A percentile compares a stretch with the other conserved stretches of the same genome.
Conservation (phyloP, 2,797 vertebrate species). For the Melanogrammus aeglefinus region DNA sequence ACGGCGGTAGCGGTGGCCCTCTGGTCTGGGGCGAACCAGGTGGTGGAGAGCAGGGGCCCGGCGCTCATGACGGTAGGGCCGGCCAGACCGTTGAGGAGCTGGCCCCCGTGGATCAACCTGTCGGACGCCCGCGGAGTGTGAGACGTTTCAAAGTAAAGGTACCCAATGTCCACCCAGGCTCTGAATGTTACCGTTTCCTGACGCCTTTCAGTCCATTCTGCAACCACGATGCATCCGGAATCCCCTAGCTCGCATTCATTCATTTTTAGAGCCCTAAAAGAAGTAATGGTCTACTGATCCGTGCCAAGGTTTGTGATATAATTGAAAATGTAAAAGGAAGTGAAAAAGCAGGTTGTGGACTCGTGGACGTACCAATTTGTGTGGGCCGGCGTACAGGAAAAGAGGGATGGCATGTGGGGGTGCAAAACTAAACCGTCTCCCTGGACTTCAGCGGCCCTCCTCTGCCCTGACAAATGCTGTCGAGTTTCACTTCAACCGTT, state of each 20-base stretch:
- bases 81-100: slow-evolving; percentile 92
- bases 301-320: background rate
- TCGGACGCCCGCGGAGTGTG: background rate
- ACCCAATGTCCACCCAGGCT: too few relatives aligned
- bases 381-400: background rate
- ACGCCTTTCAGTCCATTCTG: too few relatives aligned
- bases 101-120: slow-evolving; percentile 93
- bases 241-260: too few relatives aligned
- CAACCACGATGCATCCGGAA: too few relatives aligned
- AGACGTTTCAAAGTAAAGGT: background rate
- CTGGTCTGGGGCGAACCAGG: slow-evolving; percentile 95
- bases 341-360: background rate
- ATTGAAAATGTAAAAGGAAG: background rate
- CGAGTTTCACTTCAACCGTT: slow-evolving; percentile 3
- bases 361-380: background rate
- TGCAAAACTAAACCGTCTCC: background rate
- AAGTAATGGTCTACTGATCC: background rate
- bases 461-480: background rate
- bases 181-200: too few relatives aligned
- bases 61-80: slow-evolving; percentile 94
- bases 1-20: slow-evolving; percentile 95
- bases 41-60: slow-evolving; percentile 91
- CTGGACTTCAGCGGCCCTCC: background rate
- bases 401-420: background rate
- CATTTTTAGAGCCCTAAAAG: background rate